phyloP scores from a whole-genome alignment of 1,140 invertebrate genomes.

The Eurosta solidaginis region DNA sequence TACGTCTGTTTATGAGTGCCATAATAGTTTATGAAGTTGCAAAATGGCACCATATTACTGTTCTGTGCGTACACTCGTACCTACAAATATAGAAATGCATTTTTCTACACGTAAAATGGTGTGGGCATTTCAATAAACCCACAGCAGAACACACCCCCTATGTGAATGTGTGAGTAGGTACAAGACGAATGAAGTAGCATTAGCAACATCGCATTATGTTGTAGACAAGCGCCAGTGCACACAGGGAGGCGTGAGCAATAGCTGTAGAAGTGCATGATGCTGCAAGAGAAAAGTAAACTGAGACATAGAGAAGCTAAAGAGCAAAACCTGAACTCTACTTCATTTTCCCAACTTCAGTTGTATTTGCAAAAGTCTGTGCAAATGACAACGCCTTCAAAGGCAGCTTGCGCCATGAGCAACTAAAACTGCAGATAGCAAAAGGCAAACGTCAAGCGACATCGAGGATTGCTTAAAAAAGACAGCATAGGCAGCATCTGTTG shows the following conservation, averaged over 20 bases:
- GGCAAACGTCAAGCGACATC: background rate
- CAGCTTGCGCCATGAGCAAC: constrained; percentile 1
- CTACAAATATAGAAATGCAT: background rate
- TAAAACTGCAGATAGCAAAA: background rate
- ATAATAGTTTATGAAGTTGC: background rate
- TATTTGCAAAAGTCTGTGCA: background rate
- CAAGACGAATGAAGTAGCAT: background rate
- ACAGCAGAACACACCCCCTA: background rate
- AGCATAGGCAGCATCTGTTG: background rate
- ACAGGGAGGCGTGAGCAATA: background rate
- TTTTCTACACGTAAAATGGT: background rate
- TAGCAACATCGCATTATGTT: background rate
- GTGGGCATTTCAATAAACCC: background rate
- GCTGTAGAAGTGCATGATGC: background rate
- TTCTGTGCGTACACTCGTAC: too few relatives aligned
- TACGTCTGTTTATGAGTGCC: too few relatives aligned
- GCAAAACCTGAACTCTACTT: background rate
- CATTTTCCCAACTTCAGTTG: background rate
- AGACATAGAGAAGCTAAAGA: background rate
- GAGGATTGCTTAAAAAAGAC: background rate
- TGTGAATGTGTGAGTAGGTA: background rate
- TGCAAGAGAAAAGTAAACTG: background rate
- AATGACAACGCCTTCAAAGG: constrained; percentile 32
- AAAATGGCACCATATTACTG: background rate
- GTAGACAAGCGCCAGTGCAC: background rate